These are phyloP conservation scores for Patella caerulea DNA, from an alignment of 2,888 invertebrate species.

Conservation along the genomic window DNA sequence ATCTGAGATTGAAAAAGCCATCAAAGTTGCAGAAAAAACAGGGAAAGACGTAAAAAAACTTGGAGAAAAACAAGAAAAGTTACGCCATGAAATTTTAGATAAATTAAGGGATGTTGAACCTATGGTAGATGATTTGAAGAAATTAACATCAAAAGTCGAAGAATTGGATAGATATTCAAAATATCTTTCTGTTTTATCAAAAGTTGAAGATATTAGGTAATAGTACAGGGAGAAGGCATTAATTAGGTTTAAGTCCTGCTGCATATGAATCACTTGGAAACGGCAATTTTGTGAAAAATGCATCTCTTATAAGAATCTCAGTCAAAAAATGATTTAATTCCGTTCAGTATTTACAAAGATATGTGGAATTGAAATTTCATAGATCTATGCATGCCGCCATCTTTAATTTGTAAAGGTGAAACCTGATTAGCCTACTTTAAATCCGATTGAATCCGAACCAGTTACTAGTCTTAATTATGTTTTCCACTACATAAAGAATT, in stretches of 20 bases:
- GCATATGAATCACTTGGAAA: too few relatives aligned
- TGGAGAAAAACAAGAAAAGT: slow-evolving; percentile 47
- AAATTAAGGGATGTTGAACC: slow-evolving; percentile 48
- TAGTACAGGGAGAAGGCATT: background rate
- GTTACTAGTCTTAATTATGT: too few relatives aligned
- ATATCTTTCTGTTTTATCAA: slow-evolving; percentile 58
- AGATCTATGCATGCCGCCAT: too few relatives aligned
- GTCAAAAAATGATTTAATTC: too few relatives aligned
- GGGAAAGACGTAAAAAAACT: slow-evolving; percentile 45
- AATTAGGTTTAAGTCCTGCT: background rate
- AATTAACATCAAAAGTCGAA: slow-evolving; percentile 52
- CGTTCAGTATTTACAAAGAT: too few relatives aligned
- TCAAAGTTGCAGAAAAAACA: slow-evolving; percentile 56
- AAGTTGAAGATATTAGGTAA: slow-evolving; percentile 66
- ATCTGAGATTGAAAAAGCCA: slow-evolving; percentile 59
- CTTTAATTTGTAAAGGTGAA: too few relatives aligned
- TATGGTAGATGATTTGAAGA: slow-evolving; percentile 50
- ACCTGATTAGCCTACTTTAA: too few relatives aligned
- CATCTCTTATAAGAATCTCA: too few relatives aligned
- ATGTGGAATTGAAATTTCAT: too few relatives aligned
- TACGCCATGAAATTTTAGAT: slow-evolving; percentile 55
- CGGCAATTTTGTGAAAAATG: too few relatives aligned
- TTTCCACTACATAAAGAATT: too few relatives aligned
- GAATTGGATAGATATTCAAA: slow-evolving; percentile 57
- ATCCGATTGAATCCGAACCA: too few relatives aligned